Evolutionary conservation across 92 coral and sea anemone species (phyloP), one percentile per base, ranked within the genome.

Genomic region (Zoanthus sansibaricus): DNA sequence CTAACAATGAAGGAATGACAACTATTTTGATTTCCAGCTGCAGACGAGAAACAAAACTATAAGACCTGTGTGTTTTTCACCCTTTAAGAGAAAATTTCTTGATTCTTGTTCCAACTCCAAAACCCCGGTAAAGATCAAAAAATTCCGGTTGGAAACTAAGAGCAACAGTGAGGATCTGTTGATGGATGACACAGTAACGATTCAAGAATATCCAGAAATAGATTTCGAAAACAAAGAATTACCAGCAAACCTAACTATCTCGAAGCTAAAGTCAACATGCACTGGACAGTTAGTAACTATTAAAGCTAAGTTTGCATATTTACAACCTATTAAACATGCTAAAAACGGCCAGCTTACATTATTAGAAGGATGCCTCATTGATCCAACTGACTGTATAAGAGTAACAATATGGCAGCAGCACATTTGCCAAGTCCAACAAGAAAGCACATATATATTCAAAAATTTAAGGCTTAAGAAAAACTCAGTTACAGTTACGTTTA

Each of bases 141-240:
- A 51, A 77, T 77, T 77, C 42, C 33, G 82, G 46, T 37, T 77
- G 42, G 82, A 77, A 77, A 49, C 82, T 21, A 77, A 77, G 51
- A 52, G 67, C 70, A 77, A 77, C 48, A 25, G 66, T 59, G 68
- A 77, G 48, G 67, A 77, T 52, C 42, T 77, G 25, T 30, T 77
- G 45, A 77, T 75, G 80, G 80, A 75, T 75, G 59, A 75, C 59
- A 75, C 80, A 75, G 59, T 75, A 47, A 54, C 58, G 3, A 51
- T 49, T 18, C n/a, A 77, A 77, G 64, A 66, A 66, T 68, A 9
- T 25, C 72, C 72, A 68, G 70, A 77, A 16, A 59, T 77, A 52
- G 48, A 18, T 52, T 54, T 54, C 67, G 67, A 32, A 77, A 77
- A 33, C 20, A 37, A 20, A 73, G 31, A 73, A 73, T 16, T 73